Percentiles rank a stretch among this genome's conserved stretches.
Evolutionary conservation across 2,888 invertebrate genomes (phyloP).

Genomic region (Alviniconcha strummeri): DNA sequence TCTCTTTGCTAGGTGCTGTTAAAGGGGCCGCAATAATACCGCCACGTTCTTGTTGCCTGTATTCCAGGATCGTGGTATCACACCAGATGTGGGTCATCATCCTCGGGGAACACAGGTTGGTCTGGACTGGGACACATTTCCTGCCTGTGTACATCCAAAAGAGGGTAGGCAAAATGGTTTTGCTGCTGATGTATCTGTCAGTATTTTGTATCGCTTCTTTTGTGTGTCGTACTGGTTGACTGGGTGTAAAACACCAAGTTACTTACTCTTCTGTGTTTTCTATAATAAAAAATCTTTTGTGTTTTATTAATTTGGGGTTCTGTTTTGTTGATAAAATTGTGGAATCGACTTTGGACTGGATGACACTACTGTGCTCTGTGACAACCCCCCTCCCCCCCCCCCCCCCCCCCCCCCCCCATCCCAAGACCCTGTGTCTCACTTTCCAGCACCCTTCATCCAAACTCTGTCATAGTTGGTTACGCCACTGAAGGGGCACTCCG

Average conservation of each 20-base stretch:
- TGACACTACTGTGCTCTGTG: too few relatives aligned
- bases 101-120: conserved; percentile 54
- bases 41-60: background rate
- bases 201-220: background rate
- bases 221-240: background rate
- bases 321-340: too few relatives aligned
- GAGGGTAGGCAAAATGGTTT: conserved; percentile 48
- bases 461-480: too few relatives aligned
- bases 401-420: too few relatives aligned
- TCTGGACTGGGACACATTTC: conserved; percentile 83
- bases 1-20: too few relatives aligned
- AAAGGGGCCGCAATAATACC: too few relatives aligned
- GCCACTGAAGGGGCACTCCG: too few relatives aligned
- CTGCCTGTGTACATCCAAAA: conserved; percentile 83
- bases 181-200: background rate
- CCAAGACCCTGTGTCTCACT: too few relatives aligned
- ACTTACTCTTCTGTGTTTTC: background rate
- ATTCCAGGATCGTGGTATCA: conserved; percentile 70
- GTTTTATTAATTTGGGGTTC: too few relatives aligned
- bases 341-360: too few relatives aligned
- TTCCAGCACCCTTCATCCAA: too few relatives aligned
- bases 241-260: background rate
- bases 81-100: conserved; percentile 49
- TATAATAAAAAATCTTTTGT: background rate
- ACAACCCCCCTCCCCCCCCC: too few relatives aligned